These are phyloP conservation scores for Mionectes macconnelli DNA, from an alignment of 2,113 vertebrate species.

Conservation along the genomic window DNA sequence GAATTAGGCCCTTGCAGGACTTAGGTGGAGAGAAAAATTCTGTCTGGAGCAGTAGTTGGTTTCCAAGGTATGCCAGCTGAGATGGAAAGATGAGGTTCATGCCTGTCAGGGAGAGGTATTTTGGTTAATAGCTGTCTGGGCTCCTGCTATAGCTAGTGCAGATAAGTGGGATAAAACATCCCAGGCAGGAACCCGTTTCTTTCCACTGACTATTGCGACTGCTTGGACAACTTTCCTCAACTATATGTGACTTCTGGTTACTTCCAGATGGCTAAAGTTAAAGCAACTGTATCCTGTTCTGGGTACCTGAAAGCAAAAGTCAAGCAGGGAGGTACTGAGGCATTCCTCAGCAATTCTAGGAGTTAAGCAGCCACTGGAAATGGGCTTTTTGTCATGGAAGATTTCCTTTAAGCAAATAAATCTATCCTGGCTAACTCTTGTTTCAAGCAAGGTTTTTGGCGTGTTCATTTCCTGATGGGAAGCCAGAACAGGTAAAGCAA, in stretches of 20 bases:
- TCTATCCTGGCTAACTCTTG: not conserved
- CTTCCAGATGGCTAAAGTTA: not conserved
- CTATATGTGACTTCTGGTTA: not conserved
- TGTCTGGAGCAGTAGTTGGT: not conserved
- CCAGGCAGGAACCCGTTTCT: not conserved
- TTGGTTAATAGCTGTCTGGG: not conserved
- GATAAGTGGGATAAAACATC: not conserved
- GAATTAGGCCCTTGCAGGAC: not conserved
- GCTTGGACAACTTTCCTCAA: not conserved
- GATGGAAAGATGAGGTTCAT: not conserved
- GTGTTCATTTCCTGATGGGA: not conserved
- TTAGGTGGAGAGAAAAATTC: not conserved
- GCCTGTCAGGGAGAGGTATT: not conserved
- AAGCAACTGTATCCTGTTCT: not conserved
- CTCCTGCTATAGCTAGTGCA: rapidly evolving
- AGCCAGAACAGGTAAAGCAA: not conserved
- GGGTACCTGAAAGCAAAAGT: not conserved
- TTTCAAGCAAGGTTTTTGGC: not conserved
- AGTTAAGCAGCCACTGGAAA: not conserved
- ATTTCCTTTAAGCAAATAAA: not conserved
- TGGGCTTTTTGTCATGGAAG: not conserved
- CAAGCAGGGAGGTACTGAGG: not conserved
- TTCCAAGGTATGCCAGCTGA: not conserved
- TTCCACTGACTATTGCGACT: not conserved
- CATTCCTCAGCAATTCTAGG: not conserved